Evolutionary conservation across 2,113 vertebrate species (phyloP).

Genomic region (Acrocephalus kingi): DNA sequence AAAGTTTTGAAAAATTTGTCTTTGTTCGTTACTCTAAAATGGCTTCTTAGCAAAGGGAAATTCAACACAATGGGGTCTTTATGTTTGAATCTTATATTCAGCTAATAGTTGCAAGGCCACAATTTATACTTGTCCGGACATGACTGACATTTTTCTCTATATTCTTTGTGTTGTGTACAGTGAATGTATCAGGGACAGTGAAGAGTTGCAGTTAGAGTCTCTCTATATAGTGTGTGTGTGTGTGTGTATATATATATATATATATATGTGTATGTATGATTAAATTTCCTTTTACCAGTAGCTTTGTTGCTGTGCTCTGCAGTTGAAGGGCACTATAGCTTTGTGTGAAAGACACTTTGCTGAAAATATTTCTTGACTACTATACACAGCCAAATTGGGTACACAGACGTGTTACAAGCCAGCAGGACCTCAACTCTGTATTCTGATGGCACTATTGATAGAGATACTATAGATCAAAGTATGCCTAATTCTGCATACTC

Average conservation of each 20-base stretch:
- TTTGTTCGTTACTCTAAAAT: neutral
- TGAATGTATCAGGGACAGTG: neutral
- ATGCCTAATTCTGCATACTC: neutral
- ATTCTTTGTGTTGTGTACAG: neutral
- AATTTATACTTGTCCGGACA: neutral
- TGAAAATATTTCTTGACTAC: neutral
- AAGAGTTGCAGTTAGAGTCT: neutral
- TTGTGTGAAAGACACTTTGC: neutral
- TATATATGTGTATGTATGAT: too few relatives aligned
- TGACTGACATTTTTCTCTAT: neutral
- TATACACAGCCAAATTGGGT: neutral
- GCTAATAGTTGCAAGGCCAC: neutral
- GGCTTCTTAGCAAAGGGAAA: neutral
- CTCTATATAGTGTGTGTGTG: neutral
- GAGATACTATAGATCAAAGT: neutral
- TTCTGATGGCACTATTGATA: neutral
- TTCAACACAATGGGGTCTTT: rapidly evolving
- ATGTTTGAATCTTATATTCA: neutral
- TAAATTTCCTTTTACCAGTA: neutral
- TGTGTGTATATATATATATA: too few relatives aligned
- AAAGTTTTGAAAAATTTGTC: neutral
- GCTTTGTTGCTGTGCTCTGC: neutral
- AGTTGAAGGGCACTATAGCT: neutral
- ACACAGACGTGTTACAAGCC: neutral
- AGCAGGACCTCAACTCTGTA: neutral